These are phyloP conservation scores for Megatriorchis doriae DNA, from an alignment of 2,113 vertebrate genomes.

Conservation along the genomic window DNA sequence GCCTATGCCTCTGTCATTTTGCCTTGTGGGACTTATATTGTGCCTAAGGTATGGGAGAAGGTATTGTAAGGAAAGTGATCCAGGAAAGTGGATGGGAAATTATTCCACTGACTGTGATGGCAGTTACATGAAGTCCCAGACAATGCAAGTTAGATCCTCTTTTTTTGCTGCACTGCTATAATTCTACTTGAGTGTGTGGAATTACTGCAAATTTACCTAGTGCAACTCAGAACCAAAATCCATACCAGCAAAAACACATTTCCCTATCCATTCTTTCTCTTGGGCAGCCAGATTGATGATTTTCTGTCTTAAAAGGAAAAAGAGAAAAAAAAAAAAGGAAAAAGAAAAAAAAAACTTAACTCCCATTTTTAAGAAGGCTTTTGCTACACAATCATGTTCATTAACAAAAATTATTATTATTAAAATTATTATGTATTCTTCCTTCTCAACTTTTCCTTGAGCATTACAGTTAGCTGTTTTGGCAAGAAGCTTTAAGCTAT, in stretches of 20 bases:
- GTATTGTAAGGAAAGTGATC: background rate
- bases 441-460: background rate
- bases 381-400: background rate
- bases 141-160: background rate
- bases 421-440: background rate
- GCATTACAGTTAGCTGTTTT: background rate
- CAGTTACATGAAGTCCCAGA: background rate
- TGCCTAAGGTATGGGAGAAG: background rate
- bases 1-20: background rate
- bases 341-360: too few species aligned
- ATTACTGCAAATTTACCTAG: background rate
- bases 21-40: background rate
- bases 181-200: background rate
- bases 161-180: background rate
- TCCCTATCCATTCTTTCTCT: background rate
- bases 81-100: background rate
- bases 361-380: background rate
- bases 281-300: background rate
- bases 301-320: background rate
- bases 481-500: background rate
- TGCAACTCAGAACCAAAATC: background rate
- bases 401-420: background rate
- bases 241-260: background rate
- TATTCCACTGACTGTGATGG: background rate
- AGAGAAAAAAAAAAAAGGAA: too few species aligned